Conservation (phyloP, 2,888 invertebrate genomes). For the Eubasilissa splendida region DNA sequence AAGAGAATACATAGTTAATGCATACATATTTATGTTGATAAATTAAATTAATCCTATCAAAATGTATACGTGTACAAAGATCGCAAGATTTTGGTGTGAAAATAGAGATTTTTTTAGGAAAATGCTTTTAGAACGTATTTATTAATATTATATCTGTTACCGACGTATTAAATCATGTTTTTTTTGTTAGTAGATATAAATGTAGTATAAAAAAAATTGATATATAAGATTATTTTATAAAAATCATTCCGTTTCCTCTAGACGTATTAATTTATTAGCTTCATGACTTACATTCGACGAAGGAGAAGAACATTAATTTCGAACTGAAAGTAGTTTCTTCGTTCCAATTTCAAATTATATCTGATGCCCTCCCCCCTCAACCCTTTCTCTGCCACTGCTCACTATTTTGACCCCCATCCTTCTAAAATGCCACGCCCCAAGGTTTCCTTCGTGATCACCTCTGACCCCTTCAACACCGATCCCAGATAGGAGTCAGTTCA, state of each 20-base stretch:
- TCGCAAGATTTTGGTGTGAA: too few species aligned
- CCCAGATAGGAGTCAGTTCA: constrained; percentile 54
- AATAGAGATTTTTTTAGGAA: too few species aligned
- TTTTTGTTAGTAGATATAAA: too few species aligned
- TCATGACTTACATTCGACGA: neutral
- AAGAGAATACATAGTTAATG: too few species aligned
- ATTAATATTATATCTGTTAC: too few species aligned
- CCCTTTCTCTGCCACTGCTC: constrained; percentile 35
- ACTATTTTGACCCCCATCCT: constrained; percentile 49
- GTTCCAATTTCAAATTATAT: constrained; percentile 43
- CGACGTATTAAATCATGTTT: too few species aligned
- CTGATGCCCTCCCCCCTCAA: constrained; percentile 28
- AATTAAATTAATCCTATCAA: too few species aligned
- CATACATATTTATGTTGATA: too few species aligned
- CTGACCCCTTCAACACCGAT: constrained; percentile 58
- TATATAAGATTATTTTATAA: too few species aligned
- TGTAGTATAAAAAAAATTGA: too few species aligned
- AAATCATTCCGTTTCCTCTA: neutral
- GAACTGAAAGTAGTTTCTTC: constrained; percentile 20
- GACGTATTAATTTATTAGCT: constrained; percentile 1
- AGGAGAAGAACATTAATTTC: neutral
- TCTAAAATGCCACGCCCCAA: constrained; percentile 46
- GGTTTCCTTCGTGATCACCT: constrained; percentile 56
- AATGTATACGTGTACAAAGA: too few species aligned
- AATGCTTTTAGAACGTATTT: too few species aligned